Evolutionary conservation across 2,888 invertebrate genomes (phyloP).

Genomic region (Allygus modestus): DNA sequence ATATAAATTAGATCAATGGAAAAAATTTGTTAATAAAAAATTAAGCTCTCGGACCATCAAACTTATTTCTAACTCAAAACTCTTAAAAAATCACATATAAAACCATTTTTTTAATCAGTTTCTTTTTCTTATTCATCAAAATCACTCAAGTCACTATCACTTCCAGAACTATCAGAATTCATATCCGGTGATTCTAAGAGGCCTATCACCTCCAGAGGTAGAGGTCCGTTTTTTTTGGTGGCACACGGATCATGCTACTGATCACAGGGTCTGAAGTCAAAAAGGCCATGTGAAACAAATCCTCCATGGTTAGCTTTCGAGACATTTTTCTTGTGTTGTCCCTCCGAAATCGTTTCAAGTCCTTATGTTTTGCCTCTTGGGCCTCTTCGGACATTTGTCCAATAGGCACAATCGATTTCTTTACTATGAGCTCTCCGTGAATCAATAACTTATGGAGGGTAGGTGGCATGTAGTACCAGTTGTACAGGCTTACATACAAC

Average conservation of each 20-base stretch:
- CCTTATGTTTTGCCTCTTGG: slow-evolving; percentile 25
- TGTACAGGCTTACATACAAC: slow-evolving; percentile 3
- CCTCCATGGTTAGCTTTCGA: not conserved
- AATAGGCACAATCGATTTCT: slow-evolving; percentile 68
- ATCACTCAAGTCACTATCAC: not conserved
- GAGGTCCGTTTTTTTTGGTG: slow-evolving; percentile 7
- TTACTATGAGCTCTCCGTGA: not conserved
- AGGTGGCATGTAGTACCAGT: slow-evolving; percentile 33
- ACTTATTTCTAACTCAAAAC: not conserved
- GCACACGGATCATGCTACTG: not conserved
- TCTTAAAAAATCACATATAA: not conserved
- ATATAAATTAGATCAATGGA: not conserved
- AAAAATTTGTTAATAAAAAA: not conserved
- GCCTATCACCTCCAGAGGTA: not conserved
- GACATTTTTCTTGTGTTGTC: slow-evolving; percentile 27
- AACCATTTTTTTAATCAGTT: not conserved
- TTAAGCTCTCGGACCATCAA: not conserved
- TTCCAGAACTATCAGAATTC: not conserved
- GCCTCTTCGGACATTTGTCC: slow-evolving; percentile 24
- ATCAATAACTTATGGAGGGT: slow-evolving; percentile 17
- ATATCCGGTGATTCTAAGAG: not conserved
- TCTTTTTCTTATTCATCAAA: not conserved
- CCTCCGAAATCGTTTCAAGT: not conserved
- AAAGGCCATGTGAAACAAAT: not conserved
- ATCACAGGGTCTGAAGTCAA: not conserved